Evolutionary conservation across 2,113 vertebrate genomes (phyloP).

Genomic region (Phodopus roborovskii): DNA sequence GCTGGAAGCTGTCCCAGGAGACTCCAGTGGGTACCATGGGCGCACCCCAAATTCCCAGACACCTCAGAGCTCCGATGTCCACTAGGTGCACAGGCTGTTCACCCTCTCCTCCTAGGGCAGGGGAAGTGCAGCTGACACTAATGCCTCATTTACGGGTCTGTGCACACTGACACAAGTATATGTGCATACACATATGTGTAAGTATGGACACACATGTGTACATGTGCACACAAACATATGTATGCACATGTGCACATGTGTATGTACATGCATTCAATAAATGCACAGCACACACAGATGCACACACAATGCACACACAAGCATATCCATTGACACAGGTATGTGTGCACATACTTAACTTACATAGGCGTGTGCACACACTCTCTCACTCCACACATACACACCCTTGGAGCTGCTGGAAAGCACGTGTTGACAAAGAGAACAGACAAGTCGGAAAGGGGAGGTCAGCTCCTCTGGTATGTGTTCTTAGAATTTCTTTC

Average conservation of each 20-base stretch:
- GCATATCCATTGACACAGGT: not conserved
- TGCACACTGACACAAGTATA: not conserved
- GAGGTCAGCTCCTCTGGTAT: rapidly evolving
- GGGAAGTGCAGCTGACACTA: rapidly evolving
- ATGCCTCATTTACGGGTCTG: not conserved
- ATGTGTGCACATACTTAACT: not conserved
- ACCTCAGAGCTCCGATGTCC: not conserved
- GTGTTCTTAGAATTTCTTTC: not conserved
- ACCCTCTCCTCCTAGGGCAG: not conserved
- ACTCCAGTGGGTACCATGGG: rapidly evolving
- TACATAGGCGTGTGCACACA: not conserved
- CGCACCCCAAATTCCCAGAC: too few species aligned
- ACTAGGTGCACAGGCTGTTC: too few species aligned
- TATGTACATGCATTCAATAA: not conserved
- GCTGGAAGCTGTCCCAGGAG: not conserved
- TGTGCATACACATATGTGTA: not conserved
- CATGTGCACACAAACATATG: not conserved
- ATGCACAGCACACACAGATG: too few species aligned
- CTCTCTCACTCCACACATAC: not conserved
- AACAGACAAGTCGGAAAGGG: not conserved
- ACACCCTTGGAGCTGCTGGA: not conserved
- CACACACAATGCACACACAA: not conserved
- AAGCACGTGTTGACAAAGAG: not conserved
- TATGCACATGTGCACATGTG: not conserved
- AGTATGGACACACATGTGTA: not conserved